Evolutionary conservation across 1,140 invertebrate genomes (phyloP).

Genomic region (Pseudomyrmex pallidus): DNA sequence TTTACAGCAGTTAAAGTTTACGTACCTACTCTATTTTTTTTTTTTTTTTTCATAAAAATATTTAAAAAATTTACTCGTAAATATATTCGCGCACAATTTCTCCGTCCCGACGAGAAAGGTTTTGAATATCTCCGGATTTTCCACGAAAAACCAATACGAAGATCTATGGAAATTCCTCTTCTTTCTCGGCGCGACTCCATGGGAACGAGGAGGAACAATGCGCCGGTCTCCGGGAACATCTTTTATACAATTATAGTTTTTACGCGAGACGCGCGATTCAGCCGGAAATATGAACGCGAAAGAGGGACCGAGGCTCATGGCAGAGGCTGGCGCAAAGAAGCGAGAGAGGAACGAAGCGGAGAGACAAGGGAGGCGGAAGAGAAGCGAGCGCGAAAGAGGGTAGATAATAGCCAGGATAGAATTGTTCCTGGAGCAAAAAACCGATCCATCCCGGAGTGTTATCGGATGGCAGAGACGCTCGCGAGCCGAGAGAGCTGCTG

Average conservation of each 20-base stretch:
- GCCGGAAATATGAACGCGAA: constrained; percentile 77
- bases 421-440: constrained; percentile 80
- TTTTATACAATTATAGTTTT: constrained; percentile 84
- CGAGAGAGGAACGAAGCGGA: constrained; percentile 30
- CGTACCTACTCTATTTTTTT: background rate
- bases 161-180: constrained; percentile 70
- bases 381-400: constrained; percentile 34
- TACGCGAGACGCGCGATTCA: constrained; percentile 72
- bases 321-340: constrained; percentile 53
- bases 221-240: constrained; percentile 66
- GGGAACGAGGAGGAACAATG: constrained; percentile 54
- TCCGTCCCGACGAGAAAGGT: constrained; percentile 27
- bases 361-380: background rate
- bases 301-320: constrained; percentile 29
- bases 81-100: constrained; percentile 11
- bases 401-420: constrained; percentile 81
- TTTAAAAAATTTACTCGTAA: background rate
- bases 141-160: constrained; percentile 59
- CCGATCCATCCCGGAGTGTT: constrained; percentile 80
- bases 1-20: no score
- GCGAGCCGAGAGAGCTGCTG: constrained; percentile 65
- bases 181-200: constrained; percentile 72
- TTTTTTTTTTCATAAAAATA: background rate
- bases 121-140: constrained; percentile 54
- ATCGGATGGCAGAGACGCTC: constrained; percentile 78